phyloP scores from a whole-genome alignment of 2,113 vertebrate genomes.

The Bungarus multicinctus region DNA sequence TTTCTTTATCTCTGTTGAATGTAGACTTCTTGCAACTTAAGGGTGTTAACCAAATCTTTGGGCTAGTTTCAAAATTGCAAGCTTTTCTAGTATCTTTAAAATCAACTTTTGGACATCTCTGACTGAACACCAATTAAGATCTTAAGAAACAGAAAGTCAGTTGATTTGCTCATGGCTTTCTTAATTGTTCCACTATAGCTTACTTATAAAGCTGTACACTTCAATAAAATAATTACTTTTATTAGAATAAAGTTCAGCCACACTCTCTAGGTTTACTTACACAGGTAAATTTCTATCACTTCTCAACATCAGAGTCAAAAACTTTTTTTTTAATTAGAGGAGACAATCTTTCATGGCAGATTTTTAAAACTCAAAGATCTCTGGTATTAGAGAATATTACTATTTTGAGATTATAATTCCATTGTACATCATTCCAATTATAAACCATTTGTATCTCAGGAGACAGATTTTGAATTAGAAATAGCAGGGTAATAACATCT shows the following conservation, averaged over 20 bases:
- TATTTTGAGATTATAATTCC: neutral
- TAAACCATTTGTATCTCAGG: neutral
- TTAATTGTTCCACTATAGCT: neutral
- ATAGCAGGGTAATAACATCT: slow-evolving; percentile 12
- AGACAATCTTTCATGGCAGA: slow-evolving; percentile 3
- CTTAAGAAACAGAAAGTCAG: neutral
- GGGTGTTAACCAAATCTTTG: neutral
- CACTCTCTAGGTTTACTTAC: neutral
- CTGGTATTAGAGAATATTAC: neutral
- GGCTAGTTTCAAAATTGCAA: neutral
- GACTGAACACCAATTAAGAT: neutral
- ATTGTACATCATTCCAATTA: neutral
- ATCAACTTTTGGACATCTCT: neutral
- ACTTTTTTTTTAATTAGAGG: neutral
- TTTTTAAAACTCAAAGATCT: slow-evolving; percentile 13
- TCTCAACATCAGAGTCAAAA: neutral
- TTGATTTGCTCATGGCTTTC: neutral
- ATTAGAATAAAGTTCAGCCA: neutral
- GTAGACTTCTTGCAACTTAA: neutral
- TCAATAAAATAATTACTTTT: neutral
- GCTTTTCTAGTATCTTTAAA: neutral
- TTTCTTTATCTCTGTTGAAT: neutral
- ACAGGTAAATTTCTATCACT: neutral
- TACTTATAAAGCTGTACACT: neutral
- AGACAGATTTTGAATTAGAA: slow-evolving; percentile 24